Conservation (phyloP, 2,113 vertebrate genomes). For the Tympanuchus pallidicinctus region DNA sequence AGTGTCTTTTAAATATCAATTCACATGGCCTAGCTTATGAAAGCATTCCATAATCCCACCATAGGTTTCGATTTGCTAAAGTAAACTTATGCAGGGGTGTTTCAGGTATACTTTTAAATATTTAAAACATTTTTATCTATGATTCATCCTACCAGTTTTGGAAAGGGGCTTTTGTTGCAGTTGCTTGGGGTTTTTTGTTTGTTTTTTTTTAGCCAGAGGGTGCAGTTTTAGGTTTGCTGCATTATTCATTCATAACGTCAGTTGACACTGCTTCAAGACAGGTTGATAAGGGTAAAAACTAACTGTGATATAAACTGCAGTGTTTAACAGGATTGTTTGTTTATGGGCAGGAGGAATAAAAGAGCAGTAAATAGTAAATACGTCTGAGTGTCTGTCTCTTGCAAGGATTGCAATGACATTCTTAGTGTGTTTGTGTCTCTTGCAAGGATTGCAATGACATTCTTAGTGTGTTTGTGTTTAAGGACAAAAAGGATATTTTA, state of each 20-base stretch:
- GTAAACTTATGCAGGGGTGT: slow-evolving; percentile 5
- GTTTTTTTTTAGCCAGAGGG: neutral
- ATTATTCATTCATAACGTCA: neutral
- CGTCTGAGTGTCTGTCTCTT: neutral
- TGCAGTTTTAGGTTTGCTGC: neutral
- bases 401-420: neutral
- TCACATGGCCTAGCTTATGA: neutral
- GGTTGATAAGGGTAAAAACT: neutral
- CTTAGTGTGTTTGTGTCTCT: neutral
- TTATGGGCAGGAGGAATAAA: neutral
- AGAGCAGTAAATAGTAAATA: neutral
- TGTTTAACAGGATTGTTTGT: neutral
- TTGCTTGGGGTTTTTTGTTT: neutral
- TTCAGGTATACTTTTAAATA: slow-evolving; percentile 7
- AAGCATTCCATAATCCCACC: neutral
- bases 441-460: neutral
- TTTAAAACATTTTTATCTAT: slow-evolving; percentile 14
- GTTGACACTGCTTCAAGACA: neutral
- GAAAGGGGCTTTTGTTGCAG: neutral
- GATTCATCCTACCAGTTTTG: slow-evolving; percentile 23
- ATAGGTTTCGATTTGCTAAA: neutral
- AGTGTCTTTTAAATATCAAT: neutral
- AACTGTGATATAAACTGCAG: neutral
- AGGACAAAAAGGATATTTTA: neutral
- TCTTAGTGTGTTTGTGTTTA: neutral